Base-by-base conservation (phyloP, 1,140 invertebrate species). In the Conus ventricosus region DNA sequence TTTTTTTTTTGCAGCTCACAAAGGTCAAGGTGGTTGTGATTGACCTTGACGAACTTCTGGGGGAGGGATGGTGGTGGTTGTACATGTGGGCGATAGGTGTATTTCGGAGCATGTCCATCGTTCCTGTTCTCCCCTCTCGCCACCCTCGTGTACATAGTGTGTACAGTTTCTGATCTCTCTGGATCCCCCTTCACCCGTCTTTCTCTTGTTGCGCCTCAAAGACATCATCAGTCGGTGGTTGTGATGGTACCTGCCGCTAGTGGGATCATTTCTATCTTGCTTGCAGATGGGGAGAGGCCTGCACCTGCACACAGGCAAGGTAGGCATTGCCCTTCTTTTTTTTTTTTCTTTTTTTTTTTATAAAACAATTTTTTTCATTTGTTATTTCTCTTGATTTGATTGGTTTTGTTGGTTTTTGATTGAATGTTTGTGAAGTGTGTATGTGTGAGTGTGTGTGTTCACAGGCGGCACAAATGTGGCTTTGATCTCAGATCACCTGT, bases 271-370 rank as follows among this genome's bases (percentile, higher is more conserved):
- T 87, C 75, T 86, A 63, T 83, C 78, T 87, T 90, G 60, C 81
- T 88, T 90, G 15, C 88, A 94, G 94, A 95, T 94, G 93, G 93
- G 87, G 93, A 95, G 87, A 89, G 94, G 90, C 94, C 93, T 83
- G 88, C 93, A 90, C 94, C 94, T 83, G 93, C 92, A 88, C 93
- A 93, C 89, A 92, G 95, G 91, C 94, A 94, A 93, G 95, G 94
- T 95, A 89, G 91, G 91, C 80, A 87, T 87, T 76, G 81, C 55
- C 63, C 54, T 15, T 53, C 55, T 51, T 81, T 88, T 87, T 51
- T 63, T 23, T 78, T 25, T 75, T 17, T 55, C n/a, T 87, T 23
- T 57, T 20, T 75, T 87, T 53, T 27, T n/a, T 78, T 27, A 25
- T 78, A 5, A 71, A 71, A 71, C 6, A 23, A 10, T 6, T 71